Conservation (phyloP, 1,140 invertebrate species). For the Drosophila saltans region DNA sequence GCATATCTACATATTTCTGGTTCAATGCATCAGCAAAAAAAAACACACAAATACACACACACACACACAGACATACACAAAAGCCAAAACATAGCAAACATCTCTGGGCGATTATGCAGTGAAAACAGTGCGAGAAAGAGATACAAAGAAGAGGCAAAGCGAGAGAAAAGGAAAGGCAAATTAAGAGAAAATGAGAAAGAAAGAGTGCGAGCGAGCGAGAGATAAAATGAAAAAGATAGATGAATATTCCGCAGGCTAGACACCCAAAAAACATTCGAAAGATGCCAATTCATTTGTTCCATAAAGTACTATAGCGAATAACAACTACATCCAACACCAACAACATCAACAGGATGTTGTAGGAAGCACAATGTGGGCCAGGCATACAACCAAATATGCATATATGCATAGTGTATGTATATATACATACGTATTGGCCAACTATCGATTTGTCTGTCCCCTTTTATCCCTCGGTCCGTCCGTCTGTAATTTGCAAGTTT, state of each 20-base stretch:
- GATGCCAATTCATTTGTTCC: slow-evolving; percentile 76
- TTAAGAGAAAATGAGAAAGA: slow-evolving; percentile 11
- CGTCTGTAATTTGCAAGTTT: slow-evolving; percentile 60
- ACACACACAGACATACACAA: slow-evolving; percentile 15
- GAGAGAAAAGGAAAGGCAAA: slow-evolving; percentile 11
- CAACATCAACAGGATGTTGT: slow-evolving; percentile 18
- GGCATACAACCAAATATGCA: slow-evolving; percentile 30
- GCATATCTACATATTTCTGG: slow-evolving; percentile 77
- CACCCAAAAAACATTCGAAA: slow-evolving; percentile 60
- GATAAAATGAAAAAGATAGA: neutral
- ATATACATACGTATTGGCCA: slow-evolving; percentile 35
- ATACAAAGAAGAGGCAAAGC: neutral
- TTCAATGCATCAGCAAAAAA: slow-evolving; percentile 67
- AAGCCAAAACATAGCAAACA: slow-evolving; percentile 48
- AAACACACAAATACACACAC: slow-evolving; percentile 7
- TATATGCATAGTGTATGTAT: slow-evolving; percentile 24
- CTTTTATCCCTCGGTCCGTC: neutral
- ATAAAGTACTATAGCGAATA: slow-evolving; percentile 48
- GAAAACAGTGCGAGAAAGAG: slow-evolving; percentile 34
- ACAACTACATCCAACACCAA: slow-evolving; percentile 39
- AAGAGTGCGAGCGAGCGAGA: slow-evolving; percentile 4
- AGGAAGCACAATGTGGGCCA: slow-evolving; percentile 3
- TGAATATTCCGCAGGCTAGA: slow-evolving; percentile 42
- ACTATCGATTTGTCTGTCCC: slow-evolving; percentile 57
- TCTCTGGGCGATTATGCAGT: slow-evolving; percentile 68